Evolutionary conservation across 2,113 vertebrate genomes (phyloP).

Genomic region (Siniperca chuatsi): DNA sequence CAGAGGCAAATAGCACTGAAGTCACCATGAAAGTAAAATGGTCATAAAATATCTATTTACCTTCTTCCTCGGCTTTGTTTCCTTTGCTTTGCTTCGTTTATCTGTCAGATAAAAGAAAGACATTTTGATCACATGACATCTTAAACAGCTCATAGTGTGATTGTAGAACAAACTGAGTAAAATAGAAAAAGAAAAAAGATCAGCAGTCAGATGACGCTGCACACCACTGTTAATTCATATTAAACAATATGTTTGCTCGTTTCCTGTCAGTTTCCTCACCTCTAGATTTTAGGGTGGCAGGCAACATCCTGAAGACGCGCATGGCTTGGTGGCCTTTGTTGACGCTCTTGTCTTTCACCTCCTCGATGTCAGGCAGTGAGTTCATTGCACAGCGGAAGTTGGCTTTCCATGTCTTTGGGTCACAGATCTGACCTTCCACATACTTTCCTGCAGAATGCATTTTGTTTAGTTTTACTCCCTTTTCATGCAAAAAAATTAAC

Average conservation of each 20-base stretch:
- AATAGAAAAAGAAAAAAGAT: background rate
- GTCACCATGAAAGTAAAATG: background rate
- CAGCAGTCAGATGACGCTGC: background rate
- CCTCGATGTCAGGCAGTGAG: slow-evolving; percentile 94
- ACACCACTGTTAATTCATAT: too few species aligned
- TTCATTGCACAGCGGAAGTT: slow-evolving; percentile 99
- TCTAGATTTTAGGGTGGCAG: slow-evolving; percentile 82
- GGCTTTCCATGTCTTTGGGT: slow-evolving; percentile 98
- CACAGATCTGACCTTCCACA: slow-evolving; percentile 84
- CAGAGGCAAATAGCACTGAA: background rate
- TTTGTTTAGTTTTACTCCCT: background rate
- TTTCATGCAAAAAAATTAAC: background rate
- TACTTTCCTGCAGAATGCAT: slow-evolving; percentile 87
- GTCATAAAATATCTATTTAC: slow-evolving; percentile 76
- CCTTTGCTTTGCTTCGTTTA: slow-evolving; percentile 86
- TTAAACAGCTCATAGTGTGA: background rate
- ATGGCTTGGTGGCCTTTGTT: slow-evolving; percentile 94
- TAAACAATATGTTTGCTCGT: background rate
- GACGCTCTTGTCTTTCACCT: slow-evolving; percentile 93
- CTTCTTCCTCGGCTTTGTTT: slow-evolving; percentile 86
- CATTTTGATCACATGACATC: background rate
- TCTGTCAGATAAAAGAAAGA: slow-evolving; percentile 78
- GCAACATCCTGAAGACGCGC: slow-evolving; percentile 94
- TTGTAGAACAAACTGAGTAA: background rate
- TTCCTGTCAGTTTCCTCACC: slow-evolving; percentile 73